phyloP scores from a whole-genome alignment of 2,888 invertebrate species.

The Orthonevra nobilis region DNA sequence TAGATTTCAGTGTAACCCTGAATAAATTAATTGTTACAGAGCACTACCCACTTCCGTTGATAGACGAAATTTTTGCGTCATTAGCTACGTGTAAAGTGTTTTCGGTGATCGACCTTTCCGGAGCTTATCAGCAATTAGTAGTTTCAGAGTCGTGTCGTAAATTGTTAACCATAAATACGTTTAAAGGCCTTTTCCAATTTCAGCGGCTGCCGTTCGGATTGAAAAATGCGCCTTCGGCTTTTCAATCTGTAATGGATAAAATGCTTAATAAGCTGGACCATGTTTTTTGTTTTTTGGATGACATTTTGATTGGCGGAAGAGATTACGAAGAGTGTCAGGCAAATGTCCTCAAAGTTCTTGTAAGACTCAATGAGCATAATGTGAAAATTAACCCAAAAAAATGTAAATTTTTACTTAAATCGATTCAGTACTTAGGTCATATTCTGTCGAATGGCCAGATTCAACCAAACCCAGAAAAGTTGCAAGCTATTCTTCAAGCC shows the following conservation, averaged over 20 bases:
- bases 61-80: too few species aligned
- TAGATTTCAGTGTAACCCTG: too few species aligned
- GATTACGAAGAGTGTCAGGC: neutral
- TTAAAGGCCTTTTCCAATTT: constrained; percentile 4
- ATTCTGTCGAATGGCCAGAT: neutral
- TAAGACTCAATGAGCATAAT: neutral
- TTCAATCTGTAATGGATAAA: constrained; percentile 12
- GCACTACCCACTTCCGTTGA: too few species aligned
- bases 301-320: constrained; percentile 3
- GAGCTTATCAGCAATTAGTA: constrained; percentile 10
- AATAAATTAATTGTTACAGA: too few species aligned
- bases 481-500: constrained; percentile 1
- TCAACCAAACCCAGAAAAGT: neutral
- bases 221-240: constrained; percentile 6
- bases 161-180: neutral
- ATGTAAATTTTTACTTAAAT: too few species aligned
- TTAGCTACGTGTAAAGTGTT: too few species aligned
- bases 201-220: constrained; percentile 9
- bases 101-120: neutral
- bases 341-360: neutral
- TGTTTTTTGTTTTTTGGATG: too few species aligned
- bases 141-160: too few species aligned
- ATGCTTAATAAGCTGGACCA: neutral
- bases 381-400: constrained; percentile 10
- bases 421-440: too few species aligned